phyloP scores from a whole-genome alignment of 2,113 vertebrate genomes.

The Corynorhinus townsendii region DNA sequence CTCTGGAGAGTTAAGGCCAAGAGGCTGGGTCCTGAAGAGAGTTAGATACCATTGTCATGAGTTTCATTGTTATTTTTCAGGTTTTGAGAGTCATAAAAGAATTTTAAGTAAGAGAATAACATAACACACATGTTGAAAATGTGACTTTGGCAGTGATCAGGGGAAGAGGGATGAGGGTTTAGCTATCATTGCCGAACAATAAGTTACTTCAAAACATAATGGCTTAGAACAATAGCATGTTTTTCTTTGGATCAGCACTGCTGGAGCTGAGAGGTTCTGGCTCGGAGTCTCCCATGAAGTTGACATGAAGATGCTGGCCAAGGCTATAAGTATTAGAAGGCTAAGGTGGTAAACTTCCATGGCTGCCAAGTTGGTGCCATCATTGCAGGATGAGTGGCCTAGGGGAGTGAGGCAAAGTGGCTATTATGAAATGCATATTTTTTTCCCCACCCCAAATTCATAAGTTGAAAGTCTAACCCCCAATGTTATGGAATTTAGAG shows the following conservation, averaged over 20 bases:
- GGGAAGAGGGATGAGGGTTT: background rate
- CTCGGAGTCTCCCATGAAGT: background rate
- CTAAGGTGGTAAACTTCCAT: background rate
- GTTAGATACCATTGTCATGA: background rate
- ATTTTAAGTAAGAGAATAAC: background rate
- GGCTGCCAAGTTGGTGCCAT: background rate
- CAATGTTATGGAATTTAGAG: background rate
- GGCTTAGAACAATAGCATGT: background rate
- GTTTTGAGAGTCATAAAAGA: background rate
- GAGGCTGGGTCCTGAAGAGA: background rate
- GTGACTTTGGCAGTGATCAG: background rate
- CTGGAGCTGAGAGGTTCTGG: background rate
- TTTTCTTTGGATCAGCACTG: background rate
- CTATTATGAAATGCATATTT: background rate
- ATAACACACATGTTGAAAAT: background rate
- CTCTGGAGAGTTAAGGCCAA: background rate
- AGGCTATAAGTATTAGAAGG: background rate
- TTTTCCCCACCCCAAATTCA: background rate
- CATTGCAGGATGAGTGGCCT: no score
- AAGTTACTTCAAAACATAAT: background rate
- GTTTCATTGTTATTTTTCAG: background rate
- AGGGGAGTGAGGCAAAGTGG: background rate
- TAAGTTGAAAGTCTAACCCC: background rate
- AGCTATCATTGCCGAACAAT: background rate
- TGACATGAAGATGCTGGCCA: rapidly evolving